Percentiles rank a stretch among this genome's conserved stretches.
Evolutionary conservation across 2,113 vertebrate species (phyloP).

Genomic region (Syngnathus scovelli): DNA sequence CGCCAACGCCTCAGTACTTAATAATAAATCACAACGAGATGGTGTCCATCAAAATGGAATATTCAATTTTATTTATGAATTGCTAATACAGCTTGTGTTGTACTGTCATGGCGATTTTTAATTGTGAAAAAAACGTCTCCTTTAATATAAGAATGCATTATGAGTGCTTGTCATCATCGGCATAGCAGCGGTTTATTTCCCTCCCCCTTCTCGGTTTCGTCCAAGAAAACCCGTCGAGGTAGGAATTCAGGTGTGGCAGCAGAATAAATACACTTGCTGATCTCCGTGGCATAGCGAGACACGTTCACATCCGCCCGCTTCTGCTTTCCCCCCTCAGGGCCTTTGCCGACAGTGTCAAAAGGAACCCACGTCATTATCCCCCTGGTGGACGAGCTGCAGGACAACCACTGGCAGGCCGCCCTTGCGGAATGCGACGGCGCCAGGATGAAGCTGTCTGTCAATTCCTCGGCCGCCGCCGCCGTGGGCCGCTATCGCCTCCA

Average conservation of each 20-base stretch:
- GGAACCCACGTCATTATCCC: constrained; percentile 58
- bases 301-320: not conserved
- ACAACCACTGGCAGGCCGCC: constrained; percentile 75
- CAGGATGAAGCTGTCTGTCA: constrained; percentile 66
- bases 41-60: no score
- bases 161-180: not conserved
- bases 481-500: constrained; percentile 79
- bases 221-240: not conserved
- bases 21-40: no score
- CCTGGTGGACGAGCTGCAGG: constrained; percentile 65
- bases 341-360: constrained; percentile 45
- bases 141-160: no score
- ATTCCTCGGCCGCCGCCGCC: constrained; percentile 64
- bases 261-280: not conserved
- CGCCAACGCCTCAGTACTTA: no score
- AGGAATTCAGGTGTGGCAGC: constrained; percentile 33
- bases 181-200: not conserved
- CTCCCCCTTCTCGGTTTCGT: not conserved
- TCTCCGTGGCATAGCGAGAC: constrained; percentile 1
- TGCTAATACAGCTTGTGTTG: no score
- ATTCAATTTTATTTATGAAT: no score
- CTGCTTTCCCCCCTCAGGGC: constrained; percentile 29
- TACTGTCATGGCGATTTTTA: no score
- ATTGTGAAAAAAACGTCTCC: no score
- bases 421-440: constrained; percentile 51